phyloP scores from a whole-genome alignment of 1,140 invertebrate species.

The Cyclina sinensis region DNA sequence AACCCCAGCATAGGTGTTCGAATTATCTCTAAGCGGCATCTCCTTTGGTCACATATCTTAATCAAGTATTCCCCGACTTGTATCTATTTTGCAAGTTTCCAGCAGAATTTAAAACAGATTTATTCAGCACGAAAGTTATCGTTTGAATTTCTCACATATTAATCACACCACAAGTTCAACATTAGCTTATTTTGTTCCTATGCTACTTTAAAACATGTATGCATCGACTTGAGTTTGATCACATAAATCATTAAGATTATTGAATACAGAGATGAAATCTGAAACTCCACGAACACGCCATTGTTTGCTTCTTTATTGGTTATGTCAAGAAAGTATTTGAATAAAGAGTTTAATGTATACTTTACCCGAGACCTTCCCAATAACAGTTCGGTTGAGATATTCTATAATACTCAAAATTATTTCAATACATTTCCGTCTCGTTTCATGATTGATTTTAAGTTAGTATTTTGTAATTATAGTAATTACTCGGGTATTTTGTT shows the following conservation, averaged over 20 bases:
- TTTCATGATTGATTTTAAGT: too few species aligned
- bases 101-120: too few species aligned
- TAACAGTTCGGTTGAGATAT: not conserved
- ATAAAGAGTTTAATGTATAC: not conserved
- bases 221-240: not conserved
- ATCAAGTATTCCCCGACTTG: too few species aligned
- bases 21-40: not conserved
- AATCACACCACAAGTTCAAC: not conserved
- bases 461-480: too few species aligned
- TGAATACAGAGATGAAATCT: not conserved
- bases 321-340: constrained; percentile 34
- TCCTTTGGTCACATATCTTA: not conserved
- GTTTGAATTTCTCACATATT: too few species aligned
- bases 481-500: too few species aligned
- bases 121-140: too few species aligned
- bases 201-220: not conserved
- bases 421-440: not conserved
- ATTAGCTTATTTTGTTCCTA: not conserved
- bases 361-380: not conserved
- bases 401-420: not conserved
- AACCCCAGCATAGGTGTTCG: not conserved
- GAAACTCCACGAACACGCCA: not conserved
- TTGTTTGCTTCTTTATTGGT: constrained; percentile 29
- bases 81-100: too few species aligned
- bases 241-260: not conserved